Percentiles rank a stretch among this genome's conserved stretches.
phyloP scores from a whole-genome alignment of 2,797 vertebrate genomes.

The Trematomus bernacchii region DNA sequence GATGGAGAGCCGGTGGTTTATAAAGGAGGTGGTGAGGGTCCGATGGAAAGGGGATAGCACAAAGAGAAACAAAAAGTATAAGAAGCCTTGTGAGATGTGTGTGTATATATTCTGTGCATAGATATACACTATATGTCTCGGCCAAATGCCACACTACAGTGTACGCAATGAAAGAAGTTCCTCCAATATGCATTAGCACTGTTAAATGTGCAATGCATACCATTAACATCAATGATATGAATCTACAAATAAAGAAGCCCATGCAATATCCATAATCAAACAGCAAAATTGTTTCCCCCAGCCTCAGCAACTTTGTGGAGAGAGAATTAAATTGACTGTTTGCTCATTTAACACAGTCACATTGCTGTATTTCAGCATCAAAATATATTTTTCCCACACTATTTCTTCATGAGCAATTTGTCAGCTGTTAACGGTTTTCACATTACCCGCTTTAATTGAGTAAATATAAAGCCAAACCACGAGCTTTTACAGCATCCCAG shows the following conservation, averaged over 20 bases:
- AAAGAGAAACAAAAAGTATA: conserved; percentile 36
- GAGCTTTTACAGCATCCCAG: conserved; percentile 52
- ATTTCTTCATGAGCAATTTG: conserved; percentile 22
- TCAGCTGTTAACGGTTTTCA: conserved; percentile 38
- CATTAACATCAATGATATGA: conserved; percentile 33
- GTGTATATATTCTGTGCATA: not conserved
- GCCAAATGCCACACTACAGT: not conserved
- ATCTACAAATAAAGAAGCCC: conserved; percentile 30
- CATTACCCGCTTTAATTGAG: conserved; percentile 43
- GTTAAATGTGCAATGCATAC: conserved; percentile 11
- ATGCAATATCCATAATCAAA: conserved; percentile 60
- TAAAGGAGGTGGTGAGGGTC: conserved; percentile 37
- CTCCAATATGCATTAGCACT: conserved; percentile 15
- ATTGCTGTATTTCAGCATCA: conserved; percentile 9
- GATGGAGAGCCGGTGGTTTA: conserved; percentile 49
- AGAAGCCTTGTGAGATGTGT: conserved; percentile 22
- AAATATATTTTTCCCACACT: conserved; percentile 41
- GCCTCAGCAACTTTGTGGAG: conserved; percentile 29
- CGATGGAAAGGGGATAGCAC: conserved; percentile 45
- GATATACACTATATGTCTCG: conserved; percentile 7
- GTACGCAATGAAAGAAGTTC: conserved; percentile 7
- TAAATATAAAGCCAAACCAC: conserved; percentile 64
- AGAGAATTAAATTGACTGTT: not conserved
- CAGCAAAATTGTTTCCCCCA: conserved; percentile 54
- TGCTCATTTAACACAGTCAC: conserved; percentile 3